A percentile compares a stretch with the other conserved stretches of the same genome.
Conservation (phyloP, 2,888 invertebrate genomes). For the Linnaemya tessellans region DNA sequence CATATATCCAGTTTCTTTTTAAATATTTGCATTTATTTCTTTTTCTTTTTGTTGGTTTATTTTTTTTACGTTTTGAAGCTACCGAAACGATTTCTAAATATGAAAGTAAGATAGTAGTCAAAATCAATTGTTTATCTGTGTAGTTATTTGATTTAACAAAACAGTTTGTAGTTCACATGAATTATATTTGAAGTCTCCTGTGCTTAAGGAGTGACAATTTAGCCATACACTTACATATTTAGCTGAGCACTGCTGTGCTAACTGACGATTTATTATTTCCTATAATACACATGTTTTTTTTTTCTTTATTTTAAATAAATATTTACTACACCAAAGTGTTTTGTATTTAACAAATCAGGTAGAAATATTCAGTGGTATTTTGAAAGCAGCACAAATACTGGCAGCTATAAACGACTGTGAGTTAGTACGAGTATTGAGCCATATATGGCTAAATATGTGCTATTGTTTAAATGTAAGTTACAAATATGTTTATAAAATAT, state of each 20-base stretch:
- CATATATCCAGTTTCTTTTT: no score
- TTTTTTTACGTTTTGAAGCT: no score
- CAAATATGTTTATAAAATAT: slow-evolving; percentile 5
- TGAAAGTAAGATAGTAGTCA: no score
- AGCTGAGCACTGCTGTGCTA: neutral
- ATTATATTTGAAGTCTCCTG: no score
- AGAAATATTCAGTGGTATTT: slow-evolving; percentile 50
- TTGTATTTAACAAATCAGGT: slow-evolving; percentile 51
- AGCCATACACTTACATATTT: neutral
- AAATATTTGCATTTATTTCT: no score
- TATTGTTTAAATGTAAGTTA: slow-evolving; percentile 33
- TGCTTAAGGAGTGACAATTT: no score
- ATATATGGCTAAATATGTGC: slow-evolving; percentile 57
- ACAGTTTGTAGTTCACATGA: no score
- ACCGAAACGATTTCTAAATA: no score
- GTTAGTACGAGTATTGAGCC: slow-evolving; percentile 29
- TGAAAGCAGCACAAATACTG: slow-evolving; percentile 6
- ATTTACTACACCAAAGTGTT: slow-evolving; percentile 21
- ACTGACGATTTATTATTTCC: neutral
- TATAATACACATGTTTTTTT: neutral
- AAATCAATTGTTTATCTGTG: no score
- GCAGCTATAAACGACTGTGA: neutral
- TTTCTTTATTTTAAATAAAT: neutral
- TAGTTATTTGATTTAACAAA: no score
- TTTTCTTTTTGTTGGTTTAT: no score